Evolutionary conservation across 2,113 vertebrate genomes (phyloP).

Genomic region (Cairina moschata): DNA sequence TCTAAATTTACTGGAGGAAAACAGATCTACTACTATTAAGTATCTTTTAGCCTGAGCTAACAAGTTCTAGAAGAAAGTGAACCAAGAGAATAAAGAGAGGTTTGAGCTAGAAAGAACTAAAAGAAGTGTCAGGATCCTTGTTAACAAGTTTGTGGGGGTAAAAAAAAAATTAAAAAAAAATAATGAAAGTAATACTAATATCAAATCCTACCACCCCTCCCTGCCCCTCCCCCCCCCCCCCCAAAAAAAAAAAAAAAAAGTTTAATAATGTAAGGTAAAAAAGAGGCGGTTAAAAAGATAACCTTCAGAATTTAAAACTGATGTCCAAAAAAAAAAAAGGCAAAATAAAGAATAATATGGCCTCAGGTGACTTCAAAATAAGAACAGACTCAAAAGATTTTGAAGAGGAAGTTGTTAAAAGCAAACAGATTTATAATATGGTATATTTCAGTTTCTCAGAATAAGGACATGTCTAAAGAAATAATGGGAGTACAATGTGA

Average conservation of each 20-base stretch:
- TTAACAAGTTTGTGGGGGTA: background rate
- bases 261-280: background rate
- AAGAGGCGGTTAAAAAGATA: background rate
- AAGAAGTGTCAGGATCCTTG: background rate
- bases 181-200: fast-evolving
- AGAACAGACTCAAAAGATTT: background rate
- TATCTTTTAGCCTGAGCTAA: background rate
- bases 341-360: background rate
- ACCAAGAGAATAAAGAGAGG: background rate
- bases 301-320: fast-evolving
- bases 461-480: background rate
- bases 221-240: no score
- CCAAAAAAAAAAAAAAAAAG: background rate
- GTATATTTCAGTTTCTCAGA: background rate
- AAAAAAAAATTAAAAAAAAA: background rate
- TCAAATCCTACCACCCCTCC: background rate
- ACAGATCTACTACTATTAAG: background rate
- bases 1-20: background rate
- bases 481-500: background rate
- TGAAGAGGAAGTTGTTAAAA: background rate
- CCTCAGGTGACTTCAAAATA: background rate
- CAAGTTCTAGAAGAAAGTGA: background rate
- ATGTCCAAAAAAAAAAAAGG: background rate
- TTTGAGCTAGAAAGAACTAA: background rate
- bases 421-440: background rate